These are phyloP conservation scores for Aphelinus certus DNA, from an alignment of 1,140 invertebrate species.

Conservation along the genomic window DNA sequence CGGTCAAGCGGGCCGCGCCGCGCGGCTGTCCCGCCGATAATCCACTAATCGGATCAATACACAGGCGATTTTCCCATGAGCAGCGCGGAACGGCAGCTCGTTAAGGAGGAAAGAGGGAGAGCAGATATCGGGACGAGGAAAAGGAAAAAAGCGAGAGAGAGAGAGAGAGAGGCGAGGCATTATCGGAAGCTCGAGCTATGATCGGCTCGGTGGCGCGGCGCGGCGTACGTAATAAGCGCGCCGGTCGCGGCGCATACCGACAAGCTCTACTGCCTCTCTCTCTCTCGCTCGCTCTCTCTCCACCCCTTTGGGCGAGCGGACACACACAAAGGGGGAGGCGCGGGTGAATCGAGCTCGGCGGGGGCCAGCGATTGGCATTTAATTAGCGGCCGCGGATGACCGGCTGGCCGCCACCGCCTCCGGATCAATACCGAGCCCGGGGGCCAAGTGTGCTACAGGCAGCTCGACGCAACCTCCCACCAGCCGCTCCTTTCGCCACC, in stretches of 20 bases:
- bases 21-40: too few species aligned
- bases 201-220: too few species aligned
- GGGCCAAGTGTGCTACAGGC: slow-evolving; percentile 64
- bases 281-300: too few species aligned
- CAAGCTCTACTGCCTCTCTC: background rate
- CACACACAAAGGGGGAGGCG: slow-evolving; percentile 43
- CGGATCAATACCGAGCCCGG: slow-evolving; percentile 60
- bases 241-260: slow-evolving; percentile 3
- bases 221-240: background rate
- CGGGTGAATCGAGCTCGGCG: slow-evolving; percentile 45
- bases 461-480: slow-evolving; percentile 45
- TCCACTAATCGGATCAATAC: too few species aligned
- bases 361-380: slow-evolving; percentile 66
- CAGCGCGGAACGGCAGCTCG: too few species aligned
- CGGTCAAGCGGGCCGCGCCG: too few species aligned
- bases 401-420: slow-evolving; percentile 62
- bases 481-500: slow-evolving; percentile 34
- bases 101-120: too few species aligned
- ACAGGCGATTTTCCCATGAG: too few species aligned
- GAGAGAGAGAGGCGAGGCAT: background rate
- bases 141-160: background rate
- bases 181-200: too few species aligned
- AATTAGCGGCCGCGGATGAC: slow-evolving; percentile 64
- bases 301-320: slow-evolving; percentile 6
- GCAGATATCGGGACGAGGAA: background rate